phyloP scores from a whole-genome alignment of 23 tunicate species.

The Aplidium turbinatum region DNA sequence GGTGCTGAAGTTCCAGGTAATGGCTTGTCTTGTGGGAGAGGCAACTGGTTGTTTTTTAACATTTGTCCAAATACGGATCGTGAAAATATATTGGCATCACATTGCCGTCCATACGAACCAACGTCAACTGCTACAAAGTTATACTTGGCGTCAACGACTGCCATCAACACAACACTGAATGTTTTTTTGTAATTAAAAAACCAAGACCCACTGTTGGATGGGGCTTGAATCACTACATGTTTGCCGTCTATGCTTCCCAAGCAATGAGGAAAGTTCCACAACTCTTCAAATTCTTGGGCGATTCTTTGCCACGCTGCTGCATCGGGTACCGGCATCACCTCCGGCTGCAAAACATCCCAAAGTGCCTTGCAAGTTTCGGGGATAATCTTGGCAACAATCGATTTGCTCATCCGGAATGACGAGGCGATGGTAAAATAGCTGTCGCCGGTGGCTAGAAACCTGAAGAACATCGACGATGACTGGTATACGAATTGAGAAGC shows the following conservation, averaged over 20 bases:
- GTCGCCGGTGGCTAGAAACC: constrained; percentile 62
- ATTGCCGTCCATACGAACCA: constrained; percentile 47
- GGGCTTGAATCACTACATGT: constrained; percentile 45
- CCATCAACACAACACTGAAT: constrained; percentile 30
- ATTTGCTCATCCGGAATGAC: constrained; percentile 28
- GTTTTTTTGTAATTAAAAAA: constrained; percentile 46
- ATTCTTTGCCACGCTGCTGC: constrained; percentile 20
- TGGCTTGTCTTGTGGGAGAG: constrained; percentile 2
- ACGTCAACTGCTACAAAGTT: constrained; percentile 49
- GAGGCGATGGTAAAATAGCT: constrained; percentile 27
- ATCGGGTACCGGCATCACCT: constrained; percentile 20
- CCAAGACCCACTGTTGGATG: constrained; percentile 42
- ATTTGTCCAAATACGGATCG: constrained; percentile 48
- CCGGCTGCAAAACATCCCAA: constrained; percentile 47
- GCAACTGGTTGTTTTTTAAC: constrained; percentile 2
- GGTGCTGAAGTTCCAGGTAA: constrained; percentile 6
- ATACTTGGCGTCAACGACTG: constrained; percentile 45
- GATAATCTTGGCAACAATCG: constrained; percentile 30
- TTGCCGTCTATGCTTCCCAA: constrained; percentile 57
- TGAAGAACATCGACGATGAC: too few relatives aligned
- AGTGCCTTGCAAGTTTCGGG: constrained; percentile 51
- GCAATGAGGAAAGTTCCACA: constrained; percentile 65
- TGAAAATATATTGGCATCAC: constrained; percentile 47
- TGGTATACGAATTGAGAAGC: too few relatives aligned
- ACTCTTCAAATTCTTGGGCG: constrained; percentile 21